A percentile compares a stretch with the other conserved stretches of the same genome.
Conservation (phyloP, 1,140 invertebrate species). For the Berghia stephanieae region DNA sequence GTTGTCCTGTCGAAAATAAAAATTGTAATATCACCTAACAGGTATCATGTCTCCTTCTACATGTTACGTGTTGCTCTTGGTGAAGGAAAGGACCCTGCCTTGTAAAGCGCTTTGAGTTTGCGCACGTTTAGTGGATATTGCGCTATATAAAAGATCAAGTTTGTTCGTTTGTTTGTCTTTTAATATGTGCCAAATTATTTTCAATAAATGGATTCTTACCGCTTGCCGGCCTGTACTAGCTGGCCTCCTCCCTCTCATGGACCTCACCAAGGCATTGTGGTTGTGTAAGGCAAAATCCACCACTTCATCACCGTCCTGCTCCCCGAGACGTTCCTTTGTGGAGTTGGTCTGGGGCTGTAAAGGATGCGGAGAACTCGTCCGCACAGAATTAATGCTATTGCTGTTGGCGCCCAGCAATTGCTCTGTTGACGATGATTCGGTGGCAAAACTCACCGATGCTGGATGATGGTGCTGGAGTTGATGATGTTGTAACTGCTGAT, state of each 20-base stretch:
- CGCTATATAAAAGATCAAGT: too few species aligned
- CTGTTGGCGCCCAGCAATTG: background rate
- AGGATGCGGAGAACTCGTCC: background rate
- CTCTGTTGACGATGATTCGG: background rate
- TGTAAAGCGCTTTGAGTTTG: too few species aligned
- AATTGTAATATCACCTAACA: too few species aligned
- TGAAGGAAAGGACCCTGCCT: too few species aligned
- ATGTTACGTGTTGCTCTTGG: too few species aligned
- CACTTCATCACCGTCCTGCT: constrained; percentile 11
- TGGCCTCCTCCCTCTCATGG: constrained; percentile 26
- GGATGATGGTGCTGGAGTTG: background rate
- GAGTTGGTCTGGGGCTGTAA: background rate
- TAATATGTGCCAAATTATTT: too few species aligned
- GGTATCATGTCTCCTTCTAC: too few species aligned
- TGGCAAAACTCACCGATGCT: background rate
- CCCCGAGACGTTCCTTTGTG: background rate
- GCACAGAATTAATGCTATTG: background rate
- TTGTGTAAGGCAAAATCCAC: constrained; percentile 31
- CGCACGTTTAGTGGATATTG: too few species aligned
- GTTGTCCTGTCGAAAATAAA: too few species aligned
- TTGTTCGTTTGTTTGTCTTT: too few species aligned
- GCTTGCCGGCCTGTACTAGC: too few species aligned
- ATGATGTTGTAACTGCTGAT: background rate
- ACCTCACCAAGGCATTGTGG: constrained; percentile 37
- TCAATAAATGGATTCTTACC: too few species aligned